Base-by-base conservation (phyloP, 2,888 invertebrate species). In the Pomacea canaliculata region DNA sequence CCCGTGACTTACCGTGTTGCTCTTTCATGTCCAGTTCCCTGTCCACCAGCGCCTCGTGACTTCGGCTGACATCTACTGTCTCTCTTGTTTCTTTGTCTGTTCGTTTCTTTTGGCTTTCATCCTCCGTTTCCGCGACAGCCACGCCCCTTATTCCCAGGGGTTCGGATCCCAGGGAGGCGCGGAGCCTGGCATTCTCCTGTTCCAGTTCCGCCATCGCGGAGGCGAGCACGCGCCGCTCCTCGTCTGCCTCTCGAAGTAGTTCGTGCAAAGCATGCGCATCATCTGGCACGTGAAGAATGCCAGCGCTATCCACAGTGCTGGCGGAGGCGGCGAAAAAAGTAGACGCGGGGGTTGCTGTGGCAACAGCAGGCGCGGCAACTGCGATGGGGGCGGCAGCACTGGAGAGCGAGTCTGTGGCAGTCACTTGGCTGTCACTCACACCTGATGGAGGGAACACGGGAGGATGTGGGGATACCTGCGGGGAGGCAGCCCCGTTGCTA, bases 1-100 rank as follows among this genome's bases (percentile, higher is more conserved):
- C 8, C 7, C 7, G 7, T 51, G 62, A 86, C 88, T 87, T 81
- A 87, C 94, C 94, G 82, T 96, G 94, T 93, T 97, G 97, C 87
- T 93, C 95, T 91, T 97, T 97, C 83, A 97, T 92, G 82, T 97
- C 96, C 78, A 95, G 94, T 4, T 97, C 94, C 94, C 96, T 95
- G 86, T 94, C 95, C 85, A 94, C 95, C 51, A 91, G 84, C 56
- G 89, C 79, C 74, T 49, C 81, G 66, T 49, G 78, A 69, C 71
- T 79, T 79, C 37, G 68, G 16, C 48, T n/a, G 37, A 46, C 60
- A 7, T 73, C 78, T 16, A 76, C 71, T 16, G 59, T 59, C 48
- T 56, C 7, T 56, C 56, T 73, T 67, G 18, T 63, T 71, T 67
- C 46, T 62, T 37, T 12, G 70, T 68, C 62, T 46, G 51, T 56